Conservation (phyloP, 2,113 vertebrate genomes). For the Leptobrachium ailaonicum region DNA sequence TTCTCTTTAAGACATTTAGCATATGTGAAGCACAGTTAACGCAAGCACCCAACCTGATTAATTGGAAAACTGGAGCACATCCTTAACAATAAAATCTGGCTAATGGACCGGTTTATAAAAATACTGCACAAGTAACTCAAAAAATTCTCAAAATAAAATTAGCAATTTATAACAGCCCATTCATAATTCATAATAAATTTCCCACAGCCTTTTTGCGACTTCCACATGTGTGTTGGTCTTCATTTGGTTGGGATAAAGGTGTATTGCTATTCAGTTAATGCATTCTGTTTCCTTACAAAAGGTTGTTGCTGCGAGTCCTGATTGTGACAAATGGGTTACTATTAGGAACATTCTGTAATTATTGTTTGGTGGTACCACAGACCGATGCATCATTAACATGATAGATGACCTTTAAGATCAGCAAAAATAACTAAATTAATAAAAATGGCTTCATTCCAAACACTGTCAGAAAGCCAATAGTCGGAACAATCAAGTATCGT, state of each 20-base stretch:
- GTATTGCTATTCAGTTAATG: conserved; percentile 74
- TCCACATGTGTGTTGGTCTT: conserved; percentile 55
- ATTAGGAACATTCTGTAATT: conserved; percentile 86
- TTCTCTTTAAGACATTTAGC: conserved; percentile 14
- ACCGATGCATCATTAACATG: conserved; percentile 84
- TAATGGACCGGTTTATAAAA: conserved; percentile 45
- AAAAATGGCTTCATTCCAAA: conserved; percentile 85
- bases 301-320: conserved; percentile 71
- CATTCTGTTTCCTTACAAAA: conserved; percentile 74
- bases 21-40: conserved; percentile 34
- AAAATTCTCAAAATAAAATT: conserved; percentile 14
- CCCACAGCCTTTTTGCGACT: conserved; percentile 55
- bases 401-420: conserved; percentile 85
- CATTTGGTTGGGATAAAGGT: conserved; percentile 70
- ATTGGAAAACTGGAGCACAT: conserved; percentile 32
- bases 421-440: conserved; percentile 89
- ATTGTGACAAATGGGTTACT: conserved; percentile 86
- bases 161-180: conserved; percentile 53
- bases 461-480: conserved; percentile 81
- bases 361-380: conserved; percentile 80
- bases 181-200: conserved; percentile 62
- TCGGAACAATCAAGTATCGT: conserved; percentile 71
- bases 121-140: conserved; percentile 27
- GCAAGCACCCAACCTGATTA: not conserved
- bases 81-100: conserved; percentile 40